Base-by-base conservation (phyloP, 2,113 vertebrate genomes). In the Hemibagrus wyckioides region DNA sequence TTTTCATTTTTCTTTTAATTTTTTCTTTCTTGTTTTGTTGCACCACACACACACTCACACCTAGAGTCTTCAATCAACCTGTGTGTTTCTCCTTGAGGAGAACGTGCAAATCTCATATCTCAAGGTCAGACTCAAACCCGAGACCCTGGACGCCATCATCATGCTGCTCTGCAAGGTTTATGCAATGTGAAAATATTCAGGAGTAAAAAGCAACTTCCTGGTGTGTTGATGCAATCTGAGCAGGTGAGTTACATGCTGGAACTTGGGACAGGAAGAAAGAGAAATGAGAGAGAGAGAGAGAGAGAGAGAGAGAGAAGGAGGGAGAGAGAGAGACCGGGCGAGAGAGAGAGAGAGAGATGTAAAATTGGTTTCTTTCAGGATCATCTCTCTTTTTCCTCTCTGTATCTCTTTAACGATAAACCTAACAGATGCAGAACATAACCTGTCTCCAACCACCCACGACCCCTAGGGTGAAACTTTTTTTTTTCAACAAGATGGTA, bases 381-480 rank as follows among this genome's bases (percentile, higher is more conserved):
- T n/a, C 28, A 50, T 50, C 39, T 75, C 19, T 73, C 21, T 50
- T 30, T 52, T 8, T 48, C 44, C 73, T 48, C 23, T 30, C 4
- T 30, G 25, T 50, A 15, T 59, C 14, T 30, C 48, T 80, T 11
- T 30, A 52, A 77, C 56, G 50, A 54, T 21, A 56, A 56, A 80
- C 44, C 11, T n/a, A 77, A 50, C 41, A 76, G 41, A 76, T 7
- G 7, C 50, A 54, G 19, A 77, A 77, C 75, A 33, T 48, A 75
- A 48, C 13, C 75, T 36, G 52, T 25, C 54, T 39, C n/a, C 13
- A 56, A 5, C 83, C 59, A 83, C 90, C 90, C 82, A 80, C 19
- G 19, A 69, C 52, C 63, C 50, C 56, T 11, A 71, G 21, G 52
- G 36, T 56, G 6, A 52, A 79, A 54, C 76, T 19, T 54, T 50